phyloP scores from a whole-genome alignment of 1,140 invertebrate species.

The Cydia amplana region DNA sequence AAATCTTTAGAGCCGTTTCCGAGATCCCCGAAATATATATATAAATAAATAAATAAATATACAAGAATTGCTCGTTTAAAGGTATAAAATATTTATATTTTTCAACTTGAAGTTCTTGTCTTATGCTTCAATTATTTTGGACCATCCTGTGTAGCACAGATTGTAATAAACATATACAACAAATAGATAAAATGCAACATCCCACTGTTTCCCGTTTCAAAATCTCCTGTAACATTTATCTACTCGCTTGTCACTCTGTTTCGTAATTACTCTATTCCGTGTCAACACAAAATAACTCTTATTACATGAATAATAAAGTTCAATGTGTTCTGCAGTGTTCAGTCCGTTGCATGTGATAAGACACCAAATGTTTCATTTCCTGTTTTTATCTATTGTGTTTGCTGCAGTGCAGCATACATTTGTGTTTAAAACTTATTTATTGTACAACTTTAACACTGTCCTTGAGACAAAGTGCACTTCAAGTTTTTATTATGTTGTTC shows the following conservation, averaged over 20 bases:
- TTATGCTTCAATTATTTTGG: too few species aligned
- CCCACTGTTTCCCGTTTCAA: slow-evolving; percentile 23
- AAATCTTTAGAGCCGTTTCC: too few species aligned
- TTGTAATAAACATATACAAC: background rate
- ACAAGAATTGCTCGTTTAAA: too few species aligned
- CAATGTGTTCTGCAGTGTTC: background rate
- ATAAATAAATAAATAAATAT: too few species aligned
- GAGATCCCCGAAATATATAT: too few species aligned
- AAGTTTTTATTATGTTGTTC: background rate
- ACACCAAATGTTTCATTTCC: slow-evolving; percentile 46
- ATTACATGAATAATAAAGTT: background rate
- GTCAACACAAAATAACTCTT: background rate
- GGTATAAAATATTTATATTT: too few species aligned
- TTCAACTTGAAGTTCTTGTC: too few species aligned
- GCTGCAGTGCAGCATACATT: background rate
- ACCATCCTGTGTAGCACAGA: background rate
- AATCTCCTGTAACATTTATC: slow-evolving; percentile 29
- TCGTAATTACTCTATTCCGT: slow-evolving; percentile 12
- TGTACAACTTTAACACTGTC: background rate
- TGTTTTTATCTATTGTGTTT: slow-evolving; percentile 44
- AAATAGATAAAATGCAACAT: slow-evolving; percentile 27
- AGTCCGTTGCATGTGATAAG: slow-evolving; percentile 27
- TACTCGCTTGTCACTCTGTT: slow-evolving; percentile 18
- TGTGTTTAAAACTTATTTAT: background rate
- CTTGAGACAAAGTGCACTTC: background rate